Evolutionary conservation across 1,140 invertebrate species (phyloP).

Genomic region (Hyles vespertilio): DNA sequence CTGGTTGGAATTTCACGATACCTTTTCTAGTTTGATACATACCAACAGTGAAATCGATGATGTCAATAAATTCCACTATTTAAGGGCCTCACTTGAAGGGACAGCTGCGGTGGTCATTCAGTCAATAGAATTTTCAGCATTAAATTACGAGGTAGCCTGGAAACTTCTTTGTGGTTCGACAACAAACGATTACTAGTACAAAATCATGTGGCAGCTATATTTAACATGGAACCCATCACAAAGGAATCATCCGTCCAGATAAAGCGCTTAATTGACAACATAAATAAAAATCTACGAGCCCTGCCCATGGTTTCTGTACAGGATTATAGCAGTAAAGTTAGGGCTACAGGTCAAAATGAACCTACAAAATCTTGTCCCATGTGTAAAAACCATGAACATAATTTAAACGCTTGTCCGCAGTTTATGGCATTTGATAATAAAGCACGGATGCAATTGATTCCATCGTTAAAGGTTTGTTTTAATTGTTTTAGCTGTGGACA

Average conservation of each 20-base stretch:
- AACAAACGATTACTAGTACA: conserved; percentile 4
- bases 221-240: background rate
- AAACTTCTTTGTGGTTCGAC: conserved; percentile 10
- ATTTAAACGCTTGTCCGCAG: conserved; percentile 23
- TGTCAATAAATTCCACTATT: conserved; percentile 11
- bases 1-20: conserved; percentile 6
- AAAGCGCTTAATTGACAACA: conserved; percentile 4
- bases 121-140: conserved; percentile 4
- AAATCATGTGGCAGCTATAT: conserved; percentile 2
- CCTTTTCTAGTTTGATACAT: conserved; percentile 3
- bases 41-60: conserved; percentile 5
- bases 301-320: background rate
- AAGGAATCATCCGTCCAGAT: background rate
- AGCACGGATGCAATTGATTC: conserved; percentile 19
- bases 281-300: conserved; percentile 6
- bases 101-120: conserved; percentile 2
- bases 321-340: no score
- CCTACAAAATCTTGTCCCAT: no score
- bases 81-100: background rate
- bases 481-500: conserved; percentile 30
- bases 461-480: conserved; percentile 27
- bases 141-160: conserved; percentile 6
- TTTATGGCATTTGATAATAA: conserved; percentile 27
- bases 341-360: no score
- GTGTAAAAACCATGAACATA: conserved; percentile 26